phyloP scores from a whole-genome alignment of 1,140 invertebrate species.

The Drosophila simulans region DNA sequence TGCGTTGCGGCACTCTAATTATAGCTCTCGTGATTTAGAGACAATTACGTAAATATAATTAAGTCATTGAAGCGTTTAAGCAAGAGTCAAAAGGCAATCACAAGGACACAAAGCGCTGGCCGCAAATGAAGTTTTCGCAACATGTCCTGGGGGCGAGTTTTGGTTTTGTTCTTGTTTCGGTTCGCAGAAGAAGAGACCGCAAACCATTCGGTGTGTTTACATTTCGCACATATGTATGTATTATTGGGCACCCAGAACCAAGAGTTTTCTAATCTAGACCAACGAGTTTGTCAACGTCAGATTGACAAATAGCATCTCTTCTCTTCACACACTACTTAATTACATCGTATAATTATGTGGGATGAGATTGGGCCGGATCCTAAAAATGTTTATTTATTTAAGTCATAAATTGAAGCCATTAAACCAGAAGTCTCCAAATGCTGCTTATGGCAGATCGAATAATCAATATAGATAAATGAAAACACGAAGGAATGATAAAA shows the following conservation, averaged over 20 bases:
- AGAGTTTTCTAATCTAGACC: conserved; percentile 36
- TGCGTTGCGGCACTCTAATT: conserved; percentile 50
- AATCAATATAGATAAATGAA: no score
- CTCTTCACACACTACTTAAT: conserved; percentile 28
- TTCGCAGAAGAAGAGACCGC: conserved; percentile 2
- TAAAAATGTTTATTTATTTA: conserved; percentile 3
- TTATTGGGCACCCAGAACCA: conserved; percentile 27
- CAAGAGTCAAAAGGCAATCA: conserved; percentile 46
- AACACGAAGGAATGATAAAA: no score
- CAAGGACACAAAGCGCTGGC: conserved; percentile 20
- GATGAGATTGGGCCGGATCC: background rate
- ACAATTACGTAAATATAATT: conserved; percentile 73
- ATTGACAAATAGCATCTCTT: conserved; percentile 52
- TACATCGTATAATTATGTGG: conserved; percentile 39
- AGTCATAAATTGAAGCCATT: conserved; percentile 30
- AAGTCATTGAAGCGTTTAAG: conserved; percentile 62
- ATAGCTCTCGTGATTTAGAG: conserved; percentile 51
- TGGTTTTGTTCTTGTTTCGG: conserved; percentile 26
- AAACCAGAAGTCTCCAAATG: background rate
- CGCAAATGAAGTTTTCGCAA: conserved; percentile 34
- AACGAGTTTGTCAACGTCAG: conserved; percentile 50
- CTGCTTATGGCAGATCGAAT: no score
- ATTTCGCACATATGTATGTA: conserved; percentile 25
- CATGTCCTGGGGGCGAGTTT: conserved; percentile 35
- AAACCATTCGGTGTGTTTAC: conserved; percentile 49